phyloP scores from a whole-genome alignment of 2,888 invertebrate genomes.

The Liodrosophila aerea region DNA sequence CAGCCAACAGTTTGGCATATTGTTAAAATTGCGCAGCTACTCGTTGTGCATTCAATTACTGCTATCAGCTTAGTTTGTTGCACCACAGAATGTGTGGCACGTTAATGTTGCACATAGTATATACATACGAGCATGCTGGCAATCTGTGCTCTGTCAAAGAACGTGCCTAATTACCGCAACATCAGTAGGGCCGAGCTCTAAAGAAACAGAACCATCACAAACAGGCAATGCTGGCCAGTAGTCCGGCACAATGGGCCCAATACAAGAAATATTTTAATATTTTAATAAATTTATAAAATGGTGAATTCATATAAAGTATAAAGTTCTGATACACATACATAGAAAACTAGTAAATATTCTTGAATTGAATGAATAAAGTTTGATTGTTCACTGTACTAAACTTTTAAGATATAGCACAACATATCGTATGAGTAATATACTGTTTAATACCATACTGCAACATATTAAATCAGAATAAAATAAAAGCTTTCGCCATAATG shows the following conservation, averaged over 20 bases:
- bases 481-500: too few species aligned
- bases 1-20: too few species aligned
- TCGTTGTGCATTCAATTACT: conserved; percentile 28
- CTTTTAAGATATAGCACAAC: too few species aligned
- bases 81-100: conserved; percentile 22
- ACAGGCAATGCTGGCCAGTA: conserved; percentile 15
- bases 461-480: too few species aligned
- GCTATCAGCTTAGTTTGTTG: conserved; percentile 15
- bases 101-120: conserved; percentile 8
- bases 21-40: not conserved
- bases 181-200: conserved; percentile 33
- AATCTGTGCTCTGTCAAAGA: conserved; percentile 3
- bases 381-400: too few species aligned
- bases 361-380: too few species aligned
- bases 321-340: too few species aligned
- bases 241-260: conserved; percentile 21
- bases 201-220: conserved; percentile 30
- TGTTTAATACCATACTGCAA: too few species aligned
- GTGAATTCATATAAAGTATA: too few species aligned
- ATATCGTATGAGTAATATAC: too few species aligned
- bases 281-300: too few species aligned
- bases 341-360: too few species aligned
- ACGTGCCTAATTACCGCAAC: conserved; percentile 52
- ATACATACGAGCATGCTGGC: conserved; percentile 3
- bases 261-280: conserved; percentile 8